Percentiles rank a stretch among this genome's conserved stretches.
Conservation (phyloP, 2,797 vertebrate species). For the Australoheros facetus region DNA sequence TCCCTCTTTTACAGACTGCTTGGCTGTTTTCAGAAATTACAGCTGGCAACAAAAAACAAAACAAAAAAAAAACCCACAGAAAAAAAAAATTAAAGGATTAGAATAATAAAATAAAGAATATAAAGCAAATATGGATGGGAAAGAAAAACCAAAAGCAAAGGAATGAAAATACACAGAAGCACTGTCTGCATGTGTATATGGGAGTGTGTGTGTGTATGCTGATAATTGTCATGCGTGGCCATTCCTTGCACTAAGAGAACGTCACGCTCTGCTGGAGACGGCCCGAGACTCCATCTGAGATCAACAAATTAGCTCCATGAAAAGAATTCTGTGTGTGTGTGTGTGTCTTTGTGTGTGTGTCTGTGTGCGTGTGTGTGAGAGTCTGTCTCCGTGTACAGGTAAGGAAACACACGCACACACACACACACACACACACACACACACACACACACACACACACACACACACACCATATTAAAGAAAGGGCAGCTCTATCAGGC, state of each 20-base stretch:
- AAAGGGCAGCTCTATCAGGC: constrained; percentile 94
- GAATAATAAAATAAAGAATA: constrained; percentile 35
- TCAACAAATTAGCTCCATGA: constrained; percentile 84
- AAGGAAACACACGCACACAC: constrained; percentile 12
- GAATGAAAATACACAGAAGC: constrained; percentile 10
- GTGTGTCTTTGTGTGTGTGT: constrained; percentile 7
- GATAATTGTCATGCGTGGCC: constrained; percentile 90
- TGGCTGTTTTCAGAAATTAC: constrained; percentile 55
- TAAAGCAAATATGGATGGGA: constrained; percentile 33
- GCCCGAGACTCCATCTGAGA: constrained; percentile 94
- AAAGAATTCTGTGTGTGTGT: constrained; percentile 35
- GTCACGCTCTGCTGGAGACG: constrained; percentile 94
- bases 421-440: background rate
- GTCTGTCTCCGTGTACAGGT: constrained; percentile 32
- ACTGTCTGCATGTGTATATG: constrained; percentile 10
- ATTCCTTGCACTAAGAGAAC: constrained; percentile 84
- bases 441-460: constrained; percentile 7
- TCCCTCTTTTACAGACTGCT: constrained; percentile 30
- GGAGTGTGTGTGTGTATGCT: constrained; percentile 29
- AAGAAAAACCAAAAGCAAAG: constrained; percentile 9
- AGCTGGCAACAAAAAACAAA: background rate
- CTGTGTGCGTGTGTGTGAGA: background rate
- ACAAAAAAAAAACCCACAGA: background rate
- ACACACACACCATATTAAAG: constrained; percentile 61
- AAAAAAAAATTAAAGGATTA: constrained; percentile 47